phyloP scores from a whole-genome alignment of 2,797 vertebrate species.

The Coreius guichenoti region DNA sequence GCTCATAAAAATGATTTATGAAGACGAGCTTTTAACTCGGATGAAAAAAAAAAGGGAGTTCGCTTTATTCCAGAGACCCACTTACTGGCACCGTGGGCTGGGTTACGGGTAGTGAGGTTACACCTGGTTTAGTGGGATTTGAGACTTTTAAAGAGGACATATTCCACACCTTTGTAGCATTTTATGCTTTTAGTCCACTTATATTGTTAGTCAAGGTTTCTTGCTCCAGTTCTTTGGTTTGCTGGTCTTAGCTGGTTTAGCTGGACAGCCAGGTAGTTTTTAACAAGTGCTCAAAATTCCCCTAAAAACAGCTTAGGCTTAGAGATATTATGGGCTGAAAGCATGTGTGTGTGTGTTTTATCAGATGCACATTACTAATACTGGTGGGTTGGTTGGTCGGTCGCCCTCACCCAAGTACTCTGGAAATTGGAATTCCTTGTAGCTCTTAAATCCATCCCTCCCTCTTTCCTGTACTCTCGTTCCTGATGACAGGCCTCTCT shows the following conservation, averaged over 20 bases:
- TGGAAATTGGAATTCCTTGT: constrained; percentile 32
- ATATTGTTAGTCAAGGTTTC: background rate
- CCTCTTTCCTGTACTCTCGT: constrained; percentile 11
- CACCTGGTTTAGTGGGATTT: constrained; percentile 18
- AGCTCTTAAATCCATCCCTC: constrained; percentile 34
- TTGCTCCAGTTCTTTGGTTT: background rate
- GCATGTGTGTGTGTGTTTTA: background rate
- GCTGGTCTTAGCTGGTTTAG: background rate
- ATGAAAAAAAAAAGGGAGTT: constrained; percentile 2
- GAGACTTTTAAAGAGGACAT: background rate
- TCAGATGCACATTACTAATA: constrained; percentile 18
- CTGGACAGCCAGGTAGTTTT: background rate
- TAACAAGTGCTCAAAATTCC: background rate
- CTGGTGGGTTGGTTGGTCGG: background rate
- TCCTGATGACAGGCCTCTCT: constrained; percentile 35
- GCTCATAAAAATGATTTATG: constrained; percentile 41
- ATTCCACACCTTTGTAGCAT: too few species aligned
- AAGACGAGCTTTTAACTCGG: background rate
- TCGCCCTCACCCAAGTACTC: background rate
- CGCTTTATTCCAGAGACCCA: constrained; percentile 21
- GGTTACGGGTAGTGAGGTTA: background rate
- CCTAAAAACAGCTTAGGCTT: background rate
- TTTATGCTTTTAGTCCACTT: constrained; percentile 1
- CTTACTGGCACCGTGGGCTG: constrained; percentile 19
- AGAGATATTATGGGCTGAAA: constrained; percentile 12